A percentile compares a stretch with the other conserved stretches of the same genome.
Conservation (phyloP, 2,888 invertebrate genomes). For the Allolobophora icterica region DNA sequence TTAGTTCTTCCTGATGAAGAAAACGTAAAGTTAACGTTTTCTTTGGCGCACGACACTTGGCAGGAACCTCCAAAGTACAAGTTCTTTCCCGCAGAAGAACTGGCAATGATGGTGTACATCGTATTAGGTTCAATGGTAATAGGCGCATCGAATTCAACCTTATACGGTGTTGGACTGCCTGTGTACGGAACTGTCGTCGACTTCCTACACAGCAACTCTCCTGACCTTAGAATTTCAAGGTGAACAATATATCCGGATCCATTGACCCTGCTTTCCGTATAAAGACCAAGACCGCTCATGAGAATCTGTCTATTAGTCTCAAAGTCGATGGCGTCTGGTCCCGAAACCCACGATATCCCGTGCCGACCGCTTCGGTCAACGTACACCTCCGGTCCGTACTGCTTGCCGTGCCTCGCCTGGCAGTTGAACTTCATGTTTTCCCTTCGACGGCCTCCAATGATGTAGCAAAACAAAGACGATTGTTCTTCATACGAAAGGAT, state of each 20-base stretch:
- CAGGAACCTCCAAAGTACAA: neutral
- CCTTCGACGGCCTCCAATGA: neutral
- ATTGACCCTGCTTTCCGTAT: neutral
- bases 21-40: neutral
- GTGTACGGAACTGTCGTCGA: neutral
- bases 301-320: neutral
- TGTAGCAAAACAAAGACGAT: constrained; percentile 25
- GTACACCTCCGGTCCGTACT: neutral
- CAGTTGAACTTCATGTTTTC: constrained; percentile 15
- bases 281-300: neutral
- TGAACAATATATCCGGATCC: constrained; percentile 7
- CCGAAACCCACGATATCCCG: neutral
- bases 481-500: neutral
- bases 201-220: neutral
- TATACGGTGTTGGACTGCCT: neutral
- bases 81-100: neutral
- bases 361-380: neutral
- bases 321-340: constrained; percentile 13
- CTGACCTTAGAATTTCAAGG: neutral
- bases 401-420: neutral
- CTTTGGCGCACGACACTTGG: neutral
- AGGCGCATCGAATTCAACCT: neutral
- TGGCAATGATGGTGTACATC: neutral
- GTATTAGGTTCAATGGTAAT: neutral
- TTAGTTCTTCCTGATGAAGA: neutral